phyloP scores from a whole-genome alignment of 2,888 invertebrate species.

The Megastigmus dorsalis region DNA sequence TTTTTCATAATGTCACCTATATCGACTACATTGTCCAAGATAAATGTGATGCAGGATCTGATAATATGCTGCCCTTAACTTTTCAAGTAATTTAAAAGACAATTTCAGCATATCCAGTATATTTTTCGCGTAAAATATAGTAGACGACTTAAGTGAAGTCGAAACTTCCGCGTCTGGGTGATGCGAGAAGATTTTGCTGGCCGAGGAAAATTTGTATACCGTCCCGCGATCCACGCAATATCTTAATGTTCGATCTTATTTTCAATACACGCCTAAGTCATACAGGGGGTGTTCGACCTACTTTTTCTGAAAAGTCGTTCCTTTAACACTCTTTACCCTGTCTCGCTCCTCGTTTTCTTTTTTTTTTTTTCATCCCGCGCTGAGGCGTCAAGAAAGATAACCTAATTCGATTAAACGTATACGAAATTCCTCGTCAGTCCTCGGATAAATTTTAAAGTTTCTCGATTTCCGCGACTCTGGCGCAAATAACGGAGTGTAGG shows the following conservation, averaged over 20 bases:
- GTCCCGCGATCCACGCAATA: constrained; percentile 33
- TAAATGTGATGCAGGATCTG: background rate
- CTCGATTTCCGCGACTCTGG: constrained; percentile 38
- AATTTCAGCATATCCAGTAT: background rate
- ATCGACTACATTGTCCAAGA: too few relatives aligned
- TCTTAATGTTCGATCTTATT: constrained; percentile 37
- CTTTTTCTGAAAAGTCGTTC: constrained; percentile 25
- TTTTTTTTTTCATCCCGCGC: background rate
- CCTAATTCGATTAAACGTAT: constrained; percentile 51
- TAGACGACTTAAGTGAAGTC: background rate
- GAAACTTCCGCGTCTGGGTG: background rate
- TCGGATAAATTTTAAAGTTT: constrained; percentile 51
- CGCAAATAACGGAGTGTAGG: constrained; percentile 23
- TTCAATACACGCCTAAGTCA: constrained; percentile 20
- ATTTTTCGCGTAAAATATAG: background rate
- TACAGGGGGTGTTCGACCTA: constrained; percentile 7
- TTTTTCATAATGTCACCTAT: too few relatives aligned
- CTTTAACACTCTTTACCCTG: background rate
- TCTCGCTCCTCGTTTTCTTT: too few relatives aligned
- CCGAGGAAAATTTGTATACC: constrained; percentile 49
- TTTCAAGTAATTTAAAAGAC: constrained; percentile 10
- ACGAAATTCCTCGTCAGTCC: constrained; percentile 33
- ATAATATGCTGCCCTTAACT: background rate
- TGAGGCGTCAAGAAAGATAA: constrained; percentile 34
- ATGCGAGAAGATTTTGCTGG: background rate